Base-by-base conservation (phyloP, 2,113 vertebrate species). In the Carollia perspicillata region DNA sequence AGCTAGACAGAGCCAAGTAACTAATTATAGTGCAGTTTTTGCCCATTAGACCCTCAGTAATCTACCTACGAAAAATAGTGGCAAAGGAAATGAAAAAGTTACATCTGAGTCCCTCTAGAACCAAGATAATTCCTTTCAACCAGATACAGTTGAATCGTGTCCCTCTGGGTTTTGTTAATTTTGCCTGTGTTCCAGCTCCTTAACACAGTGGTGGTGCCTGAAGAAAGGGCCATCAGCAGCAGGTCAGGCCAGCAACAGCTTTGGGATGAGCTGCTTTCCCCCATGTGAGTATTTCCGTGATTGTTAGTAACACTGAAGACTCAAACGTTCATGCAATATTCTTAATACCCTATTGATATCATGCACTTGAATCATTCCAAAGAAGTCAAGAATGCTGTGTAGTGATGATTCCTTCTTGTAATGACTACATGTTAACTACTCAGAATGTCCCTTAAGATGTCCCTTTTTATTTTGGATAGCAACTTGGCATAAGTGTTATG, bases 331-430 rank as follows among this genome's bases (percentile, higher is more conserved):
- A 95, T 89, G 93, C 95, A 93, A 37, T 95, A 94, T 96, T 96
- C 74, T 65, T 84, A 91, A 77, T 95, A 84, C 51, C 55, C 94
- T 84, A 4, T 89, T 94, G 85, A 95, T 84, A 97, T 65, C 84
- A 94, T 94, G 97, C 93, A 97, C 97, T 97, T 97, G 87, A 96
- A 68, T 95, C 95, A 97, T 97, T 97, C 95, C 96, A 97, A 81
- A 97, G 84, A 96, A 96, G 79, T 94, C 40, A 93, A 89, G 74
- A 95, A 93, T 96, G 58, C 87, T 93, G 9, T 83, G 20, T 60
- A 95, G 71, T 68, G 58, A 79, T 81, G 51, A 95, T 95, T 93
- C 69, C 88, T 97, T 90, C 60, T 66, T 92, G 63, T 92, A 68
- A 78, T 77, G 35, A 89, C 42, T 92, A 84, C 28, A 94, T 89